Percentiles rank a stretch among this genome's conserved stretches.
phyloP scores from a whole-genome alignment of 1,140 invertebrate genomes.

The Drosophila orosa region DNA sequence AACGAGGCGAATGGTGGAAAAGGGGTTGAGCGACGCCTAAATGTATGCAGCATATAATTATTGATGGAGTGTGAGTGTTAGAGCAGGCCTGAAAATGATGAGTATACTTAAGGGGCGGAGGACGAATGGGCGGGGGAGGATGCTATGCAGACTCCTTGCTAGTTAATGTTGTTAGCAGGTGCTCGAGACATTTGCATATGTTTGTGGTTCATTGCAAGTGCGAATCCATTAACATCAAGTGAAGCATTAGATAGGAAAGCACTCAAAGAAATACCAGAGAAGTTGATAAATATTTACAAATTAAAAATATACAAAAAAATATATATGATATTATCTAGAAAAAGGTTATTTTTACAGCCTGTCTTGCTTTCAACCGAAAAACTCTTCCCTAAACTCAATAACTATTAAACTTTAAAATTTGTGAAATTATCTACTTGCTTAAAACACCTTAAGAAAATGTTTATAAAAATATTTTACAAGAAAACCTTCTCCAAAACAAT shows the following conservation, averaged over 20 bases:
- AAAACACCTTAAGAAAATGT: no score
- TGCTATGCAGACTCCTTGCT: conserved; percentile 45
- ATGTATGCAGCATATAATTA: conserved; percentile 81
- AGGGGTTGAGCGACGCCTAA: conserved; percentile 45
- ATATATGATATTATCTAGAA: no score
- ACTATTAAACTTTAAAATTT: no score
- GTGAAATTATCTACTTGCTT: no score
- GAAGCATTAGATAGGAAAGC: conserved; percentile 44
- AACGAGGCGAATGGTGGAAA: conserved; percentile 55
- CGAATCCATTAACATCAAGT: conserved; percentile 79
- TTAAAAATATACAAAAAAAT: no score
- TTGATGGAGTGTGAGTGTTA: conserved; percentile 67
- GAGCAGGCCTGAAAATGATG: conserved; percentile 60
- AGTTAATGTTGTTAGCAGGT: conserved; percentile 81
- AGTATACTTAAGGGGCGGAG: conserved; percentile 29
- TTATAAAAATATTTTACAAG: no score
- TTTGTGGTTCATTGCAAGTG: conserved; percentile 80
- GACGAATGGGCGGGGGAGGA: neutral
- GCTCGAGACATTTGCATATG: conserved; percentile 79
- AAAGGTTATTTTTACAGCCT: no score
- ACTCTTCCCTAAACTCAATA: no score
- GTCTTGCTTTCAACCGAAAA: no score
- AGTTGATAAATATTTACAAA: neutral
- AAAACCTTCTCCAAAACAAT: no score
- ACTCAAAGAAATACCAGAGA: conserved; percentile 12